A percentile compares a stretch with the other conserved stretches of the same genome.
phyloP scores from a whole-genome alignment of 2,113 vertebrate species.

The Ancistrus triradiatus region DNA sequence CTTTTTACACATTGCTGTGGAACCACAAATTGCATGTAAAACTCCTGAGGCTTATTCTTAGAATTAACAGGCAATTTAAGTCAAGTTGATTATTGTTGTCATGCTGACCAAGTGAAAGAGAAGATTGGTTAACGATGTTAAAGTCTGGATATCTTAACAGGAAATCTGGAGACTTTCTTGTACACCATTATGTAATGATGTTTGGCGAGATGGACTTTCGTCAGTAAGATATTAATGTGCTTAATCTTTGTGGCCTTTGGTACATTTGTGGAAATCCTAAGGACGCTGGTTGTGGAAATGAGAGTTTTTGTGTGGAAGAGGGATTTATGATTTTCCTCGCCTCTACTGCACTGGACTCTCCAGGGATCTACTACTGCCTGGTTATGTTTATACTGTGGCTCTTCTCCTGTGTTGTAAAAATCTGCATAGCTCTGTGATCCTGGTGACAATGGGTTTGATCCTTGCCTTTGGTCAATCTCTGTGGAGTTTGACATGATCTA shows the following conservation, averaged over 20 bases:
- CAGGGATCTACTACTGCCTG: no score
- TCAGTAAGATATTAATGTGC: background rate
- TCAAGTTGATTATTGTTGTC: background rate
- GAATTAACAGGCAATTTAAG: background rate
- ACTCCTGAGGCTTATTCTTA: background rate
- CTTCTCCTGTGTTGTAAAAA: no score
- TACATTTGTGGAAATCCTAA: no score
- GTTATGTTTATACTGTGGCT: no score
- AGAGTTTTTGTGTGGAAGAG: conserved; percentile 2
- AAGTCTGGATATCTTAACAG: background rate
- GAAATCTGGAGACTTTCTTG: conserved; percentile 12
- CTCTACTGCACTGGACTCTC: no score
- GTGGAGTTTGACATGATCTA: no score
- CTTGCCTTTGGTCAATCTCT: no score
- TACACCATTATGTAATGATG: background rate
- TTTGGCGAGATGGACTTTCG: no score
- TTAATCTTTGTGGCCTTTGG: background rate
- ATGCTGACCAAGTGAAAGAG: background rate
- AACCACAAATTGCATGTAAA: conserved; percentile 7
- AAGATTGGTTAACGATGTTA: conserved; percentile 2
- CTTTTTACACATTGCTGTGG: background rate
- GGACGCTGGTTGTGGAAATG: no score
- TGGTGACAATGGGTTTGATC: no score
- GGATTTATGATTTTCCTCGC: conserved; percentile 19
- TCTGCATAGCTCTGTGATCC: no score